phyloP scores from a whole-genome alignment of 2,113 vertebrate genomes.

The Phrynosoma blainvillii region DNA sequence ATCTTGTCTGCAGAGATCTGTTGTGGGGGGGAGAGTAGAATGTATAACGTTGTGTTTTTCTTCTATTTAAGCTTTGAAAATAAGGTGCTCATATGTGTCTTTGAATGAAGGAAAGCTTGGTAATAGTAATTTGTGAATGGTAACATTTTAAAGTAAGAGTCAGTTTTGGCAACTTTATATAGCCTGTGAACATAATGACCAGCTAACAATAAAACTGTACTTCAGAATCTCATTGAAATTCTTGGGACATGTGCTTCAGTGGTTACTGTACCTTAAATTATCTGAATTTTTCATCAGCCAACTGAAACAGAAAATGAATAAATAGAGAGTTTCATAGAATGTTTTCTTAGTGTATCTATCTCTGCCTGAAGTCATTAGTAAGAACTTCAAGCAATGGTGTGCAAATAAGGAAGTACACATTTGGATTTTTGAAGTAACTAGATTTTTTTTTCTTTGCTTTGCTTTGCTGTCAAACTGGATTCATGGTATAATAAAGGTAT shows the following conservation, averaged over 20 bases:
- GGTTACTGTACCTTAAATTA: background rate
- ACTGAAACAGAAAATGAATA: background rate
- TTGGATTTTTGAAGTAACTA: background rate
- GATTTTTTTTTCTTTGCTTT: background rate
- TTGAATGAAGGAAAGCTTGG: background rate
- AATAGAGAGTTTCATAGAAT: background rate
- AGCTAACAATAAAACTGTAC: background rate
- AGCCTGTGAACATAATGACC: background rate
- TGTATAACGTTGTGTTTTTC: background rate
- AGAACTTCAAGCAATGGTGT: background rate
- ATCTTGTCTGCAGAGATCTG: background rate
- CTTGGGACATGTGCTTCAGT: background rate
- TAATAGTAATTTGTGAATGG: background rate
- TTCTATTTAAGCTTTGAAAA: background rate
- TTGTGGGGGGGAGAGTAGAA: background rate
- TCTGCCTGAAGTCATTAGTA: background rate
- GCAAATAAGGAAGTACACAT: background rate
- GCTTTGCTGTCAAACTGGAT: accelerated
- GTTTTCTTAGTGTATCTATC: background rate
- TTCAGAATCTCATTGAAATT: background rate
- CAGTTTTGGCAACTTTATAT: background rate
- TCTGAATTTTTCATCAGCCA: background rate
- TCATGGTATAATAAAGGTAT: background rate
- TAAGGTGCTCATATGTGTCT: background rate
- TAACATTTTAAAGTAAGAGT: background rate